These are phyloP conservation scores for Bombus sibiricus DNA, from an alignment of 1,140 invertebrate species.

Conservation along the genomic window DNA sequence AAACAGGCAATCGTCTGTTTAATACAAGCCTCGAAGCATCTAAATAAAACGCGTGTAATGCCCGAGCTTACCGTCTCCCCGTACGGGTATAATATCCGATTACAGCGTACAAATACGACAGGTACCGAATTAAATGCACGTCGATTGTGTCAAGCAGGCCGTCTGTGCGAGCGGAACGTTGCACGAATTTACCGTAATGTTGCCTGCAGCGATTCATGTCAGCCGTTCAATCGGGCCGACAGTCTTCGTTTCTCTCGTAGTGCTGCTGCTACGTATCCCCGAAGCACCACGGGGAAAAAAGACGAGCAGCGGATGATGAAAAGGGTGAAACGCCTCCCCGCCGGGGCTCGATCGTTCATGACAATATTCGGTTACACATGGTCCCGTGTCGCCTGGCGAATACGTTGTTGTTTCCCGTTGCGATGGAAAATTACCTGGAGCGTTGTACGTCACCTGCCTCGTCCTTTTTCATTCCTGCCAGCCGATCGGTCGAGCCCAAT, in stretches of 20 bases:
- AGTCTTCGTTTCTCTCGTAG: conserved; percentile 33
- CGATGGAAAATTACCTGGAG: conserved; percentile 53
- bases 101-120: conserved; percentile 45
- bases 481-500: conserved; percentile 19
- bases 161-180: neutral
- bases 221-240: conserved; percentile 34
- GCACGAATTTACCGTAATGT: conserved; percentile 39
- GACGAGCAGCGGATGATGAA: conserved; percentile 38
- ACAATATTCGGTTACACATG: conserved; percentile 54
- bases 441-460: conserved; percentile 43
- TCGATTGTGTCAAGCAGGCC: conserved; percentile 35
- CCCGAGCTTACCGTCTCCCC: neutral
- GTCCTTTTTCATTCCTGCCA: conserved; percentile 48
- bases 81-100: conserved; percentile 36
- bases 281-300: conserved; percentile 20
- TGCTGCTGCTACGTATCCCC: neutral
- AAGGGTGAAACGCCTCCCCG: conserved; percentile 37
- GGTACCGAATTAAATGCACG: conserved; percentile 44
- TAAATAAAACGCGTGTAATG: neutral
- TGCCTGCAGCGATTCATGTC: conserved; percentile 48
- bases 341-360: conserved; percentile 46
- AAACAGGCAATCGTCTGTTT: neutral
- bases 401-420: conserved; percentile 36
- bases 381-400: conserved; percentile 32
- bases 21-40: neutral